These are phyloP conservation scores for Eubasilissa splendida DNA, from an alignment of 2,888 invertebrate genomes.

Conservation along the genomic window DNA sequence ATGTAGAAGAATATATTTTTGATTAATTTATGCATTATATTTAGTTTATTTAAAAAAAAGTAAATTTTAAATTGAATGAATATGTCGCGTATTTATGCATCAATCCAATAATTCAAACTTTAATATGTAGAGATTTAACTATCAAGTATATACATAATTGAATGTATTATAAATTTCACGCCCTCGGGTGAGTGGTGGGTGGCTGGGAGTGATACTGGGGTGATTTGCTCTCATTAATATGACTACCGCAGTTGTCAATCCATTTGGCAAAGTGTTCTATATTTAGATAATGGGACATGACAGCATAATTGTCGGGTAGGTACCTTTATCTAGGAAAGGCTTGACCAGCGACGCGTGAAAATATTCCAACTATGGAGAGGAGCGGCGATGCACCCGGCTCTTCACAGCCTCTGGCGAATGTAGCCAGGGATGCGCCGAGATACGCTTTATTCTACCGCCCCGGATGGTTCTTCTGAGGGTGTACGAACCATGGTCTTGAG, in stretches of 20 bases:
- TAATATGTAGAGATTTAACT: no score
- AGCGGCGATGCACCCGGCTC: constrained; percentile 33
- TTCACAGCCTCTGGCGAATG: constrained; percentile 4
- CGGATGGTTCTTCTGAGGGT: background rate
- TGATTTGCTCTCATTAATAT: constrained; percentile 8
- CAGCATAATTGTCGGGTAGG: constrained; percentile 17
- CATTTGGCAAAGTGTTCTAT: constrained; percentile 35
- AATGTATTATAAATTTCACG: background rate
- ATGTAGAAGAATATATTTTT: no score
- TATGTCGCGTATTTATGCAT: no score
- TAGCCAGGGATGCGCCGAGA: background rate
- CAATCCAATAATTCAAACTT: no score
- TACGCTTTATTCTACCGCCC: background rate
- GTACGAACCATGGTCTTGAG: no score
- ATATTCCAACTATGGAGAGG: constrained; percentile 48
- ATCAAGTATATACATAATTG: no score
- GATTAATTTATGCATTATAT: no score
- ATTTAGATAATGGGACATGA: constrained; percentile 31
- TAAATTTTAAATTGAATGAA: no score
- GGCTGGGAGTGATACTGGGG: background rate
- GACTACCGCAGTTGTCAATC: background rate
- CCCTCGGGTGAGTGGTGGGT: background rate
- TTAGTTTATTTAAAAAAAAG: no score
- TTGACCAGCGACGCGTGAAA: constrained; percentile 46
- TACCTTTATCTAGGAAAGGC: constrained; percentile 41